phyloP scores from a whole-genome alignment of 2,888 invertebrate genomes.

The Lasioglossum vierecki region DNA sequence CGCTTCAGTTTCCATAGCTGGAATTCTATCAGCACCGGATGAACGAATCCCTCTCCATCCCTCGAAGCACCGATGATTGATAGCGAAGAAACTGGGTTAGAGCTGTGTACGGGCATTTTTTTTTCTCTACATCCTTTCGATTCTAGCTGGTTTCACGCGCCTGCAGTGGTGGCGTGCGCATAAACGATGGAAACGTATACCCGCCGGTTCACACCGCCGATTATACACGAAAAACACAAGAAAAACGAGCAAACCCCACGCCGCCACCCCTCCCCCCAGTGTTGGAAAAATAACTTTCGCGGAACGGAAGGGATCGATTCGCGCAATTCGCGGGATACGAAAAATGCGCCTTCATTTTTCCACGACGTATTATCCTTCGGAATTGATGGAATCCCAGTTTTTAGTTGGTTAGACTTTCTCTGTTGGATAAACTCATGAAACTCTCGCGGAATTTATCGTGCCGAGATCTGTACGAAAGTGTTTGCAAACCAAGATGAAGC shows the following conservation, averaged over 20 bases:
- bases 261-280: not conserved
- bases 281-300: not conserved
- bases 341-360: not conserved
- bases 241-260: not conserved
- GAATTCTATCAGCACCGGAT: conserved; percentile 54
- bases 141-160: conserved; percentile 1
- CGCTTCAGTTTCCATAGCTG: conserved; percentile 45
- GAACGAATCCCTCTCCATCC: not conserved
- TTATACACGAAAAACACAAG: not conserved
- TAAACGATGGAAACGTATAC: not conserved
- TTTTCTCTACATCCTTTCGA: not conserved
- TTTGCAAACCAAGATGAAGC: not conserved
- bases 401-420: not conserved
- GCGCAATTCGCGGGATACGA: not conserved
- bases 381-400: not conserved
- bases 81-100: conserved; percentile 60
- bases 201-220: conserved; percentile 1
- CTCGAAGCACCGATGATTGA: conserved; percentile 57
- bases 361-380: not conserved
- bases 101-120: conserved; percentile 18
- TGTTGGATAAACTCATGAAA: not conserved
- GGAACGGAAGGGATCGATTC: not conserved
- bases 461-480: not conserved
- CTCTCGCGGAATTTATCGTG: not conserved
- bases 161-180: not conserved